Evolutionary conservation across 2,888 invertebrate species (phyloP).

Genomic region (Thymelicus sylvestris): DNA sequence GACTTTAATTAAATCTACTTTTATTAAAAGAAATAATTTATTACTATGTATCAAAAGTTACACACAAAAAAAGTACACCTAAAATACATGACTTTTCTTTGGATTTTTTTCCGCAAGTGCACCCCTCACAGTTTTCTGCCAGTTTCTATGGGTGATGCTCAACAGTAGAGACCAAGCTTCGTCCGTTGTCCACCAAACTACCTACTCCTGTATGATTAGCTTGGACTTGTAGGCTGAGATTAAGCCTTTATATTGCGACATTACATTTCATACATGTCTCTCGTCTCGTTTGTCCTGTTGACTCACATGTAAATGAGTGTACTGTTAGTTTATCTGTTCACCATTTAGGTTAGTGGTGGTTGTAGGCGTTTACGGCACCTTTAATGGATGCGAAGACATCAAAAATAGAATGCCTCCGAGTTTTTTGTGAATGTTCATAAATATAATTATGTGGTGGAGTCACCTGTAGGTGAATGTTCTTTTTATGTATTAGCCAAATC

Average conservation of each 20-base stretch:
- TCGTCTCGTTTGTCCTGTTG: neutral
- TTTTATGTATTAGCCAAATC: too few relatives aligned
- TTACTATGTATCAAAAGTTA: neutral
- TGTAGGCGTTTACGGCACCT: conserved; percentile 27
- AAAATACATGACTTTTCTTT: too few relatives aligned
- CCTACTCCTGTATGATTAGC: too few relatives aligned
- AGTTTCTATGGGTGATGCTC: too few relatives aligned
- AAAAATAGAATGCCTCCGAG: conserved; percentile 15
- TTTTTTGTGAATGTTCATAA: conserved; percentile 20
- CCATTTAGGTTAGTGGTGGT: conserved; percentile 16
- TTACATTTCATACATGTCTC: neutral
- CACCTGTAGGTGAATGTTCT: conserved; percentile 11
- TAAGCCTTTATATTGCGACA: too few relatives aligned
- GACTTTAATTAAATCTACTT: neutral
- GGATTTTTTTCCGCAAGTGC: too few relatives aligned
- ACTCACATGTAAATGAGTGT: conserved; percentile 15
- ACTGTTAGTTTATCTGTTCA: conserved; percentile 16
- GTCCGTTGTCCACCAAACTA: too few relatives aligned
- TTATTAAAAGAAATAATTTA: neutral
- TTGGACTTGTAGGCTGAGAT: too few relatives aligned
- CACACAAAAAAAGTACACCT: too few relatives aligned
- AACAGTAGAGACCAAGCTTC: too few relatives aligned
- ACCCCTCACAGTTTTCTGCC: too few relatives aligned
- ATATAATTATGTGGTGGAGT: conserved; percentile 6
- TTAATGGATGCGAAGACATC: conserved; percentile 27